Evolutionary conservation across 2,113 vertebrate species (phyloP).

Genomic region (Melanostigma gelatinosum): DNA sequence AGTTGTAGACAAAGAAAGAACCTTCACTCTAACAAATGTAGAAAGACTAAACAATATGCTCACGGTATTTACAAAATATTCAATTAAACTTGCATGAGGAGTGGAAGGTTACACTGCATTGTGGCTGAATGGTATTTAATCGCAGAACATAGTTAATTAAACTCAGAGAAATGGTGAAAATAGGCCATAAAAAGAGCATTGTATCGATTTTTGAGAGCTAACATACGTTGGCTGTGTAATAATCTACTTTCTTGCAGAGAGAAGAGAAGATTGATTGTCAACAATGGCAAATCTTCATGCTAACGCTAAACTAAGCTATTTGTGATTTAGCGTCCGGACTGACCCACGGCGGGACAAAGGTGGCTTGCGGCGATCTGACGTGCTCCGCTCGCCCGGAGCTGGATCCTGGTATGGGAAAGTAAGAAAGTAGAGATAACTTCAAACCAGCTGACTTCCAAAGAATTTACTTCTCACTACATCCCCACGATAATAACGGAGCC

Average conservation of each 20-base stretch:
- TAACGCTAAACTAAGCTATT: neutral
- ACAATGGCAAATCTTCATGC: too few species aligned
- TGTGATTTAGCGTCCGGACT: too few species aligned
- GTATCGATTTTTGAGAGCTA: slow-evolving; percentile 7
- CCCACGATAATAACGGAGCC: neutral
- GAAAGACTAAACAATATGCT: slow-evolving; percentile 22
- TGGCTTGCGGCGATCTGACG: too few species aligned
- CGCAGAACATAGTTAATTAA: slow-evolving; percentile 30
- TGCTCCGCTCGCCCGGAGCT: neutral
- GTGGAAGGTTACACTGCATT: slow-evolving; percentile 26
- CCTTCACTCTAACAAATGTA: slow-evolving; percentile 6
- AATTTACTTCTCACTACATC: neutral
- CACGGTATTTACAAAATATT: slow-evolving; percentile 16
- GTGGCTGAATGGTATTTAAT: slow-evolving; percentile 35
- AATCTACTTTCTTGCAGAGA: slow-evolving; percentile 26
- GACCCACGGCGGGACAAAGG: too few species aligned
- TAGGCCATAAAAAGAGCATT: neutral
- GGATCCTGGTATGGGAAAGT: neutral
- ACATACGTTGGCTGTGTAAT: slow-evolving; percentile 31
- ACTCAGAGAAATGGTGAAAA: slow-evolving; percentile 16
- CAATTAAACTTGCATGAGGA: slow-evolving; percentile 29
- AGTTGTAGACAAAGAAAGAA: slow-evolving; percentile 8
- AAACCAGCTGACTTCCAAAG: too few species aligned
- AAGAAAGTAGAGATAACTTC: too few species aligned
- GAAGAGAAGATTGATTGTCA: neutral